Evolutionary conservation across 2,888 invertebrate genomes (phyloP).

Genomic region (Erynnis tages): DNA sequence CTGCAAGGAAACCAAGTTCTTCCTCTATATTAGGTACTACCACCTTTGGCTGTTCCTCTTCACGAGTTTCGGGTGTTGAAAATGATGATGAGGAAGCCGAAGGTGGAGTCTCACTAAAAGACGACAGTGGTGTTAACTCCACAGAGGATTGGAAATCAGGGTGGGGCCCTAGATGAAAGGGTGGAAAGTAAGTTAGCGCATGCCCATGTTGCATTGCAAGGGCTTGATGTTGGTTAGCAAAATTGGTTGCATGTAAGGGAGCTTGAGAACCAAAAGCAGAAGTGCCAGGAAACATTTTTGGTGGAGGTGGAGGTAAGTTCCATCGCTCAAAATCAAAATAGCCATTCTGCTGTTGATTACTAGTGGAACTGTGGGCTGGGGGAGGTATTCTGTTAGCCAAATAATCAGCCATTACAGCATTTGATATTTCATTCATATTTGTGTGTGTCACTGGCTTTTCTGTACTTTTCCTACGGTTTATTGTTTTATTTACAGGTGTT

Average conservation of each 20-base stretch:
- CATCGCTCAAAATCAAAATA: constrained; percentile 92
- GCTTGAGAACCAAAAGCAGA: constrained; percentile 82
- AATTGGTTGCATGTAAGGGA: constrained; percentile 77
- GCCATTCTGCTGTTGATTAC: constrained; percentile 82
- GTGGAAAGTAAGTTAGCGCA: constrained; percentile 88
- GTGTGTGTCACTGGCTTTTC: constrained; percentile 72
- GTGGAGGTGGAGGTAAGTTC: constrained; percentile 86
- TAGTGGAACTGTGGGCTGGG: constrained; percentile 86
- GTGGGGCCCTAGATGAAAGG: constrained; percentile 87
- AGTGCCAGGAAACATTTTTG: constrained; percentile 85
- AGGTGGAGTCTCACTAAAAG: constrained; percentile 82
- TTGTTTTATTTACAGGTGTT: constrained; percentile 50
- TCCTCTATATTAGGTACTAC: constrained; percentile 94
- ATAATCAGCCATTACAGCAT: constrained; percentile 79
- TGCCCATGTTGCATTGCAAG: constrained; percentile 86
- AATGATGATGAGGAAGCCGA: constrained; percentile 80
- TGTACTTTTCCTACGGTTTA: constrained; percentile 82
- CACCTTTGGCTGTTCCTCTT: constrained; percentile 89
- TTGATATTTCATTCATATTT: constrained; percentile 78
- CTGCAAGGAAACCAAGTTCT: constrained; percentile 90
- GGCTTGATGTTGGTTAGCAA: constrained; percentile 83
- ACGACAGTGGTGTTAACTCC: constrained; percentile 83
- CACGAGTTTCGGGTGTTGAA: constrained; percentile 81
- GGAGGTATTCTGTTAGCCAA: constrained; percentile 85
- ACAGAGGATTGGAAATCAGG: constrained; percentile 85